Conservation (phyloP, 1,140 invertebrate genomes). For the Protaetia brevitarsis region DNA sequence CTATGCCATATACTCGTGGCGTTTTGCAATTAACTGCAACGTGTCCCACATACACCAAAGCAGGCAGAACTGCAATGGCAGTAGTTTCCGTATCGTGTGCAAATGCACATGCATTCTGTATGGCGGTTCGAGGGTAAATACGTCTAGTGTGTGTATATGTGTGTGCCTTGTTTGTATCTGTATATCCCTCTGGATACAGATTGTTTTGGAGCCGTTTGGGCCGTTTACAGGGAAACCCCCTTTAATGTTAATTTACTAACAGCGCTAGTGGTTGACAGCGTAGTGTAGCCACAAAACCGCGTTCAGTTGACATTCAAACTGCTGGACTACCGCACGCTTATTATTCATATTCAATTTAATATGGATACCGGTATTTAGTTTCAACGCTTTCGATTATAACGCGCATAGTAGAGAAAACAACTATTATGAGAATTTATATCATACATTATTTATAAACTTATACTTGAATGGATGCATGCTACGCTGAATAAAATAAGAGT, state of each 20-base stretch:
- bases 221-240: constrained; percentile 1
- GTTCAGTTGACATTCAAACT: constrained; percentile 22
- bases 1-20: constrained; percentile 31
- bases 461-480: too few relatives aligned
- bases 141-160: constrained; percentile 8
- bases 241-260: constrained; percentile 21
- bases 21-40: constrained; percentile 35
- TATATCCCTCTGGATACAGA: constrained; percentile 21
- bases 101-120: neutral
- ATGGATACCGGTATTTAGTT: neutral
- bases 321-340: neutral
- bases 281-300: constrained; percentile 16
- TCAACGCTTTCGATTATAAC: neutral
- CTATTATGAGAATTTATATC: constrained; percentile 17
- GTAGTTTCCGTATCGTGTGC: neutral
- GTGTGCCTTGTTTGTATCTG: constrained; percentile 16
- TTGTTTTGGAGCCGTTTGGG: constrained; percentile 14
- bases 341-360: constrained; percentile 21
- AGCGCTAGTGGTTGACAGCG: constrained; percentile 16
- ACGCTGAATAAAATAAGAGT: too few relatives aligned
- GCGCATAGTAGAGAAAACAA: neutral
- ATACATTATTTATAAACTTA: too few relatives aligned
- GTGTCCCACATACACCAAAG: constrained; percentile 4
- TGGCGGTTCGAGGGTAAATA: constrained; percentile 5
- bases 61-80: constrained; percentile 1